Percentiles rank a stretch among this genome's conserved stretches.
These are phyloP conservation scores for Brachionus koreanus DNA, from an alignment of 1,140 invertebrate species.

Conservation along the genomic window DNA sequence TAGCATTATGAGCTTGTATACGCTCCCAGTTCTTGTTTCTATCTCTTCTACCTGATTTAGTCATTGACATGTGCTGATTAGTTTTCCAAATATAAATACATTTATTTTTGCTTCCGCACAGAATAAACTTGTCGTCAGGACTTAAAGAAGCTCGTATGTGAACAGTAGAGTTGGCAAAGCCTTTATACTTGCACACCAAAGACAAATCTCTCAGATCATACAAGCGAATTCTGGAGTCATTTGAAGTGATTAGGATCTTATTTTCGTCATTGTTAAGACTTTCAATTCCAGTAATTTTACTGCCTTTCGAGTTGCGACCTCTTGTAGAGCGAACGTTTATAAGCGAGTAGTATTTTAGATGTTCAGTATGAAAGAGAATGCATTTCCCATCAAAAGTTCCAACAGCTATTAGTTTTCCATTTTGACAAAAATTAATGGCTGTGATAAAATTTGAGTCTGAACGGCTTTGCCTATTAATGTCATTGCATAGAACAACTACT, in stretches of 20 bases:
- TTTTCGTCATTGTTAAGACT: conserved; percentile 64
- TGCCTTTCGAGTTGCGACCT: conserved; percentile 85
- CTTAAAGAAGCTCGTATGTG: conserved; percentile 84
- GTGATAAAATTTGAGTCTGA: conserved; percentile 77
- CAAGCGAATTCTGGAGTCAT: conserved; percentile 90
- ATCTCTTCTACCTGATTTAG: conserved; percentile 74
- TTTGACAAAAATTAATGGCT: conserved; percentile 91
- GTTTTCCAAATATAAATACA: conserved; percentile 95
- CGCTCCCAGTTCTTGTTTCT: conserved; percentile 96
- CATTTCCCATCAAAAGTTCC: conserved; percentile 92
- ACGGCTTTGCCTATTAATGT: conserved; percentile 63
- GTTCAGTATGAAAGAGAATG: conserved; percentile 93
- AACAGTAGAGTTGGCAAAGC: conserved; percentile 88
- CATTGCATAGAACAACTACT: conserved; percentile 65
- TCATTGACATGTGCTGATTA: conserved; percentile 89
- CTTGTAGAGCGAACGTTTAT: conserved; percentile 89
- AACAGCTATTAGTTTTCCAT: conserved; percentile 94
- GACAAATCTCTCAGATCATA: conserved; percentile 94
- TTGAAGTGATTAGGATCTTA: conserved; percentile 82
- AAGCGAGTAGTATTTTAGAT: conserved; percentile 94
- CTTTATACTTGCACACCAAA: conserved; percentile 91
- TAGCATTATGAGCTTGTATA: conserved; percentile 90
- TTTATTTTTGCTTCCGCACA: conserved; percentile 95
- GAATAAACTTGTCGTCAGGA: conserved; percentile 91
- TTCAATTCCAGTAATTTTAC: conserved; percentile 95